Evolutionary conservation across 2,113 vertebrate species (phyloP).

Genomic region (Erpornis zantholeuca): DNA sequence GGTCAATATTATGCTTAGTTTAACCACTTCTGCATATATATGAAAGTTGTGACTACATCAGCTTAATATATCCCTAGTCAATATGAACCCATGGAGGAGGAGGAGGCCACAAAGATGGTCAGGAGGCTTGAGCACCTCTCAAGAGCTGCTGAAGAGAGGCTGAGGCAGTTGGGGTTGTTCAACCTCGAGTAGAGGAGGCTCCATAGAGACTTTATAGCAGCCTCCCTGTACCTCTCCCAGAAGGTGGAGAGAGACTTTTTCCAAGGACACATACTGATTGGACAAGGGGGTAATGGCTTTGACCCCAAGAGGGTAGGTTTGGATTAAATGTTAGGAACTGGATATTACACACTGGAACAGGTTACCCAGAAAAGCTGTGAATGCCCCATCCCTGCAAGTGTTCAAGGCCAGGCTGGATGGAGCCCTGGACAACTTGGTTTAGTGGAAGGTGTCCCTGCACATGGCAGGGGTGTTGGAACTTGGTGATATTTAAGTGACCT

Average conservation of each 20-base stretch:
- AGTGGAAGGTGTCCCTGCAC: neutral
- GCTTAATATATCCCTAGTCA: neutral
- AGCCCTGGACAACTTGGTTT: neutral
- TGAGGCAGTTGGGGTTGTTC: neutral
- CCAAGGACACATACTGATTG: too few species aligned
- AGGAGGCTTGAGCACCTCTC: neutral
- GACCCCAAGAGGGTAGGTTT: neutral
- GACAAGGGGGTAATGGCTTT: neutral
- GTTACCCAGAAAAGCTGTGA: neutral
- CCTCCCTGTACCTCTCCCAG: neutral
- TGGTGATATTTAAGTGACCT: rapidly evolving
- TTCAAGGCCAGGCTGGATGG: neutral
- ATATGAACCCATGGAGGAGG: neutral
- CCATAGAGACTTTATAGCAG: neutral
- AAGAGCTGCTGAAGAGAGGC: neutral
- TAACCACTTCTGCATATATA: neutral
- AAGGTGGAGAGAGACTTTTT: neutral
- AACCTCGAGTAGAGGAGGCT: neutral
- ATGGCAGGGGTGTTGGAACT: neutral
- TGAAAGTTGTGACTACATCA: neutral
- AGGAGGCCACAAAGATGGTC: neutral
- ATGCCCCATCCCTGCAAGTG: rapidly evolving
- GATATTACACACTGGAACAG: neutral
- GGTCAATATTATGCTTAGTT: neutral
- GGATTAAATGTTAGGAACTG: neutral